These are phyloP conservation scores for Platysteira castanea DNA, from an alignment of 2,113 vertebrate species.

Conservation along the genomic window DNA sequence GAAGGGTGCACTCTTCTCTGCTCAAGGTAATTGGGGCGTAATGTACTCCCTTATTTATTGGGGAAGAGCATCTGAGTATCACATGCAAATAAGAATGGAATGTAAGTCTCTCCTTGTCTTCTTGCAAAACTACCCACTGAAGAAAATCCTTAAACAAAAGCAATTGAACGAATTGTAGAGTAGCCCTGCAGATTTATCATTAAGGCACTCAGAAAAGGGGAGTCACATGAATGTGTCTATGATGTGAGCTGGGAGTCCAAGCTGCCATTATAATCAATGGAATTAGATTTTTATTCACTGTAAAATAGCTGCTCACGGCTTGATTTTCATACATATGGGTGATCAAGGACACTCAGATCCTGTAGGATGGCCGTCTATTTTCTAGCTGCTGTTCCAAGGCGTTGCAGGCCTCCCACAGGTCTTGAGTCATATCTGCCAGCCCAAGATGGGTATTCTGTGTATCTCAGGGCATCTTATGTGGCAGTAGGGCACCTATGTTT, in stretches of 20 bases:
- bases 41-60: neutral
- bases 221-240: accelerated
- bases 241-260: neutral
- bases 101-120: neutral
- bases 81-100: neutral
- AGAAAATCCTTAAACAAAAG: neutral
- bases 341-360: neutral
- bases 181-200: neutral
- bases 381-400: neutral
- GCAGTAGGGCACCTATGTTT: neutral
- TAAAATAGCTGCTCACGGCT: neutral
- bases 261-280: neutral
- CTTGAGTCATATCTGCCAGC: neutral
- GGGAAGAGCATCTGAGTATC: neutral
- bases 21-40: neutral
- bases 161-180: neutral
- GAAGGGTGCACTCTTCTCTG: neutral
- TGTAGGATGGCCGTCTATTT: neutral
- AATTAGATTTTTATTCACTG: neutral
- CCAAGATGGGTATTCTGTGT: neutral
- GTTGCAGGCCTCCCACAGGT: neutral
- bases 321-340: neutral
- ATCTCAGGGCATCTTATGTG: neutral
- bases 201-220: neutral
- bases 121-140: neutral